Percentiles rank a stretch among this genome's conserved stretches.
Conservation (phyloP, 2,113 vertebrate genomes). For the Plestiodon gilberti region DNA sequence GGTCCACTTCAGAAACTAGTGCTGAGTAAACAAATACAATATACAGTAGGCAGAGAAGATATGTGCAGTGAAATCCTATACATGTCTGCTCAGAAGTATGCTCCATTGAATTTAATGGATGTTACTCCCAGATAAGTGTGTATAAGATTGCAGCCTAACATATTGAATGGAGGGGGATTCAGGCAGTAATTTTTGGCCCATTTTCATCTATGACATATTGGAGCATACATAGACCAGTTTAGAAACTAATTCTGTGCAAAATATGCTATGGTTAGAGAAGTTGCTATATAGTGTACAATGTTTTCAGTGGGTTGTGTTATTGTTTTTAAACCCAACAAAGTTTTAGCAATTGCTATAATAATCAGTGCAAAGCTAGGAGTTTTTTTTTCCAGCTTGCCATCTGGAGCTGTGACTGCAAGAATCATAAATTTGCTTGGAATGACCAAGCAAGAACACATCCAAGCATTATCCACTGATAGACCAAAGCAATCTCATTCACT, state of each 20-base stretch:
- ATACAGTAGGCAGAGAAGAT: background rate
- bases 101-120: too few relatives aligned
- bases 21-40: background rate
- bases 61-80: too few relatives aligned
- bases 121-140: too few relatives aligned
- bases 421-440: conserved; percentile 21
- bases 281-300: background rate
- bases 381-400: background rate
- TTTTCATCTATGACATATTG: background rate
- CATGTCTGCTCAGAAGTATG: too few relatives aligned
- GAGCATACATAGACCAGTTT: background rate
- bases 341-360: conserved; percentile 7
- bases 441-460: background rate
- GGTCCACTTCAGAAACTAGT: background rate
- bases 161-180: background rate
- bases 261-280: background rate
- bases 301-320: background rate
- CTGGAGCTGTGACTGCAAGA: conserved; percentile 3
- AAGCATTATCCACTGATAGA: background rate
- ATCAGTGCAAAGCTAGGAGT: conserved; percentile 9
- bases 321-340: background rate
- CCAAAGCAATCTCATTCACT: conserved; percentile 7
- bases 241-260: background rate
- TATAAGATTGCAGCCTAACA: too few relatives aligned
- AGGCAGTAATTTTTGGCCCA: too few relatives aligned